These are phyloP conservation scores for Maccullochella peelii DNA, from an alignment of 2,113 vertebrate genomes.

Conservation along the genomic window DNA sequence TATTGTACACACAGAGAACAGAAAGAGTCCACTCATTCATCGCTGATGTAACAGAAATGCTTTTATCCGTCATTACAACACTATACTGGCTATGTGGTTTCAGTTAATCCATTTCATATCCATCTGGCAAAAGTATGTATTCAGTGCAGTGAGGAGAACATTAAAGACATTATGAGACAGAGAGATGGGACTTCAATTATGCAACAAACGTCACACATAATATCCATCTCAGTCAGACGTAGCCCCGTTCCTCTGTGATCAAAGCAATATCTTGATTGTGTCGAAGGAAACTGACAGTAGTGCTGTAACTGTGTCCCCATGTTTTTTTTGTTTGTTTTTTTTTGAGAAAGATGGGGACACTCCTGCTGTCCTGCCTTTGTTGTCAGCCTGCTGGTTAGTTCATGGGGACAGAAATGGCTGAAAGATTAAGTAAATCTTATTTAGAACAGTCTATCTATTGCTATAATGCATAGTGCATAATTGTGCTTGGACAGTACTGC, in stretches of 20 bases:
- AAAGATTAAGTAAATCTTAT: slow-evolving; percentile 5
- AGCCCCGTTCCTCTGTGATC: slow-evolving; percentile 5
- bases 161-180: slow-evolving; percentile 19
- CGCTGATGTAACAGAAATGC: slow-evolving; percentile 37
- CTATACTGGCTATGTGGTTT: slow-evolving; percentile 43
- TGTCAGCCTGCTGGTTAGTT: slow-evolving; percentile 51
- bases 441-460: slow-evolving; percentile 66
- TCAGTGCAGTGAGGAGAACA: slow-evolving; percentile 44
- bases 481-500: slow-evolving; percentile 79
- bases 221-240: slow-evolving; percentile 22
- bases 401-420: slow-evolving; percentile 1
- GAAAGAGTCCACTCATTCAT: slow-evolving; percentile 29
- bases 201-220: slow-evolving; percentile 23
- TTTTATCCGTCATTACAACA: slow-evolving; percentile 39
- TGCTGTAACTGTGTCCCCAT: background rate
- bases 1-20: slow-evolving; percentile 43
- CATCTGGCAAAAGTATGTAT: slow-evolving; percentile 30
- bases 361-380: slow-evolving; percentile 11
- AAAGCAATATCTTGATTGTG: background rate
- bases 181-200: slow-evolving; percentile 27
- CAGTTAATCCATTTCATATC: slow-evolving; percentile 31
- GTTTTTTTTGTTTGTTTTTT: background rate
- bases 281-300: background rate
- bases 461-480: slow-evolving; percentile 67
- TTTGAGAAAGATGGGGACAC: background rate